Evolutionary conservation across 2,113 vertebrate species (phyloP).

Genomic region (Lanius collurio): DNA sequence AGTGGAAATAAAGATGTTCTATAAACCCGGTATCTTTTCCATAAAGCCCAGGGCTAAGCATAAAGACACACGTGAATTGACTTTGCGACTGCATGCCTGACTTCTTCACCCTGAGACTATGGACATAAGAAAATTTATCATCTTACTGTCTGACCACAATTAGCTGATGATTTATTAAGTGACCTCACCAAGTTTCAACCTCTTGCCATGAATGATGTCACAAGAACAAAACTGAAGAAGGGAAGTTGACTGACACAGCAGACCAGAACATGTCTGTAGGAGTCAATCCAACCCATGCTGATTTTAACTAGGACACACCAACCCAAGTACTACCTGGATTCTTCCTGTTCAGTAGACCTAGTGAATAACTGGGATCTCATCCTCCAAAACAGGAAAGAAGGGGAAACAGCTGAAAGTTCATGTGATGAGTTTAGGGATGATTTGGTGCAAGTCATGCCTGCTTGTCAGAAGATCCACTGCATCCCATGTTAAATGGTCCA

Average conservation of each 20-base stretch:
- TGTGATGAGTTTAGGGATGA: not conserved
- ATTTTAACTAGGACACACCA: not conserved
- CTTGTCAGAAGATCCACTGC: not conserved
- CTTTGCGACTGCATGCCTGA: not conserved
- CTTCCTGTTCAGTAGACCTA: not conserved
- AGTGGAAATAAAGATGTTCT: not conserved
- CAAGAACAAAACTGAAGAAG: not conserved
- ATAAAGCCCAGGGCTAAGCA: not conserved
- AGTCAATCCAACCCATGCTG: not conserved
- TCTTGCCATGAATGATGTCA: not conserved
- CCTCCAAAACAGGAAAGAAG: not conserved
- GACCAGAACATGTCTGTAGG: not conserved
- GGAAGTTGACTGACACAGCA: not conserved
- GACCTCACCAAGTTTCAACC: not conserved
- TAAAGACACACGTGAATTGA: not conserved
- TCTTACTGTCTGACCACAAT: not conserved
- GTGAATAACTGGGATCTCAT: not conserved
- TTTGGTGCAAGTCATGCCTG: not conserved
- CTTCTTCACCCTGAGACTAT: not conserved
- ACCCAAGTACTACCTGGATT: not conserved
- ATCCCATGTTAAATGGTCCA: not conserved
- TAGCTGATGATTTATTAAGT: not conserved
- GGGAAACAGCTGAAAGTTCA: not conserved
- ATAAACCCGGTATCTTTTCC: not conserved
- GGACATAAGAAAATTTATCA: not conserved